Conservation (phyloP, 2,797 vertebrate genomes). For the Sarcophilus harrisii region DNA sequence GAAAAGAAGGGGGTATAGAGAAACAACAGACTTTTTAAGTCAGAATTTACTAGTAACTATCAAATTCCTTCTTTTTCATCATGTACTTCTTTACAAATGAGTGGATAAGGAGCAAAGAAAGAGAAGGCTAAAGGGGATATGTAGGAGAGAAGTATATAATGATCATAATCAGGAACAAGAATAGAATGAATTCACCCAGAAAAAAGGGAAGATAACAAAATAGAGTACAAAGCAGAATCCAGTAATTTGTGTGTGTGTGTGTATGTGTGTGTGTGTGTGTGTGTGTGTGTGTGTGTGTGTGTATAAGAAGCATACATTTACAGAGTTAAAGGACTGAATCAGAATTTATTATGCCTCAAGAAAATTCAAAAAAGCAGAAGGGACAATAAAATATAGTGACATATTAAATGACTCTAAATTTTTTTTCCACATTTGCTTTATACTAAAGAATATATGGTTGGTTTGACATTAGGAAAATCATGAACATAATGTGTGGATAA, state of each 20-base stretch:
- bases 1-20: neutral
- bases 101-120: neutral
- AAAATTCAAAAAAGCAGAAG: neutral
- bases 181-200: neutral
- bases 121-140: neutral
- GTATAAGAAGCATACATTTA: neutral
- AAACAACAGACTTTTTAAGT: neutral
- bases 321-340: neutral
- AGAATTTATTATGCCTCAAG: neutral
- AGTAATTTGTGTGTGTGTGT: neutral
- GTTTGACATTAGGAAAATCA: neutral
- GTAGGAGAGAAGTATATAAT: neutral
- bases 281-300: neutral
- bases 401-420: neutral
- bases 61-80: neutral
- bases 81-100: neutral
- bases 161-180: neutral
- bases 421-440: neutral
- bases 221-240: neutral
- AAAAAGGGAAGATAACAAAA: neutral
- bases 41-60: neutral
- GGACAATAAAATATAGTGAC: neutral
- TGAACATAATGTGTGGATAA: neutral
- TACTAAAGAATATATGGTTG: neutral
- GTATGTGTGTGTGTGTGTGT: neutral